Percentiles rank a stretch among this genome's conserved stretches.
Evolutionary conservation across 2,888 invertebrate species (phyloP).

Genomic region (Chrysodeixis includens): DNA sequence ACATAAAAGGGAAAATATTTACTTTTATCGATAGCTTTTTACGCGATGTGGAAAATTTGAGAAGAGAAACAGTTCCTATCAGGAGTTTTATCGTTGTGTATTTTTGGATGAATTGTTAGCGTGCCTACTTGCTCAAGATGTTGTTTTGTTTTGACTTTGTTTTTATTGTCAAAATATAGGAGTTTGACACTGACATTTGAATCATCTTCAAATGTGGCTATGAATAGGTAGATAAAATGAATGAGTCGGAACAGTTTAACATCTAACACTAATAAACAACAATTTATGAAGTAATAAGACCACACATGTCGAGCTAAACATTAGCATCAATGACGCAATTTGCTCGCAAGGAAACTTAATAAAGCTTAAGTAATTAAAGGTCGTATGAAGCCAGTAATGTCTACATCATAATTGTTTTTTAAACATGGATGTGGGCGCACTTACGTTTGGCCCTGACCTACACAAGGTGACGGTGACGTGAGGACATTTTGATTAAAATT

Average conservation of each 20-base stretch:
- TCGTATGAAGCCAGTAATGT: background rate
- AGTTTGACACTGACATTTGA: background rate
- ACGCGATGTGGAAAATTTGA: background rate
- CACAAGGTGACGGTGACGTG: background rate
- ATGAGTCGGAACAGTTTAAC: background rate
- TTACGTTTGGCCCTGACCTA: background rate
- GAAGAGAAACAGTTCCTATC: background rate
- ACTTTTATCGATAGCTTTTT: background rate
- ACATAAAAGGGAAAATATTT: slow-evolving; percentile 5
- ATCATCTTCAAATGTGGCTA: too few species aligned
- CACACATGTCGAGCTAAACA: slow-evolving; percentile 1
- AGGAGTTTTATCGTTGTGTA: background rate
- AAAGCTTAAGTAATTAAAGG: background rate
- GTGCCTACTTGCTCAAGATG: background rate
- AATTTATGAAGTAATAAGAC: background rate
- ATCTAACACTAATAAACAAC: background rate
- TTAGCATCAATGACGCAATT: slow-evolving; percentile 1
- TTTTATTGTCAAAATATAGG: background rate
- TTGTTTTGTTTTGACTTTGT: background rate
- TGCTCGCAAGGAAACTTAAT: background rate
- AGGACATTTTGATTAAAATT: too few species aligned
- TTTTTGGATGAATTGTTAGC: slow-evolving; percentile 1
- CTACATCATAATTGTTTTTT: background rate
- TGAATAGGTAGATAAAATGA: too few species aligned
- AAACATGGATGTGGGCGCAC: background rate